phyloP scores from a whole-genome alignment of 2,113 vertebrate genomes.

The Pardalotus punctatus region DNA sequence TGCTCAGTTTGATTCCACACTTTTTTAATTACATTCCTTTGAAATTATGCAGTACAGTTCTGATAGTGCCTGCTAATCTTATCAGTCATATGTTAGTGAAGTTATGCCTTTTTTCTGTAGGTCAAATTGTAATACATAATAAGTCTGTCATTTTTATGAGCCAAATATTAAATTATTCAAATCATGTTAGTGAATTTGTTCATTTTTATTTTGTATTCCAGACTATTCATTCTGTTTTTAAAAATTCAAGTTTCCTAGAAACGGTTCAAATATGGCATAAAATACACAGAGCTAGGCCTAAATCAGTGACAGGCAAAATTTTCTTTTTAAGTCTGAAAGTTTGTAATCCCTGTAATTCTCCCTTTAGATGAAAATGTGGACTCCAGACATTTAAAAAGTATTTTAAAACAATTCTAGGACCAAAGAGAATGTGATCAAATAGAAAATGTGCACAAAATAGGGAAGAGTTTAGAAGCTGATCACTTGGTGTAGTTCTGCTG shows the following conservation, averaged over 20 bases:
- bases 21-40: not conserved
- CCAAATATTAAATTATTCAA: not conserved
- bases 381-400: not conserved
- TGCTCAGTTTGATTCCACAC: not conserved
- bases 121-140: not conserved
- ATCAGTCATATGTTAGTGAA: not conserved
- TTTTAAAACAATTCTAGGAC: not conserved
- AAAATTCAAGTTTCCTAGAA: not conserved
- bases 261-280: not conserved
- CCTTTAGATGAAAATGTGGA: not conserved
- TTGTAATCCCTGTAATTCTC: not conserved
- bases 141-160: not conserved
- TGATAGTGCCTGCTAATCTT: not conserved
- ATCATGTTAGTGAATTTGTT: not conserved
- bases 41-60: not conserved
- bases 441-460: not conserved
- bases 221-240: not conserved
- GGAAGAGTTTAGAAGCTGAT: not conserved
- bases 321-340: not conserved
- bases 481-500: not conserved
- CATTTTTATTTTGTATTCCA: not conserved
- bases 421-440: not conserved
- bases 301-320: not conserved
- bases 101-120: not conserved
- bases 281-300: not conserved